phyloP scores from a whole-genome alignment of 1,140 invertebrate species.

The Diachasma alloeum region DNA sequence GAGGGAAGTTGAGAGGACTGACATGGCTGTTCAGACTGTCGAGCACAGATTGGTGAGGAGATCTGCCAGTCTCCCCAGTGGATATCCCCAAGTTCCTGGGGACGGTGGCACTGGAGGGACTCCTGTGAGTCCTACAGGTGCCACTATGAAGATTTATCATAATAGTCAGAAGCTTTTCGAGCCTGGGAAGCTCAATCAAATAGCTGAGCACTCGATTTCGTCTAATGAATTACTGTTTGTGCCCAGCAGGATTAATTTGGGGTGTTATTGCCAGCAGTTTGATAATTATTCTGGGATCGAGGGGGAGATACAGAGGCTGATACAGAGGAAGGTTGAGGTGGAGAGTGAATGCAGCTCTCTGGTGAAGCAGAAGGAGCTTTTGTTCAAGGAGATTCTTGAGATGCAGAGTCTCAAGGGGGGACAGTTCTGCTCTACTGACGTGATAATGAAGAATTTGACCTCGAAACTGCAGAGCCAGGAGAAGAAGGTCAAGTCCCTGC shows the following conservation, averaged over 20 bases:
- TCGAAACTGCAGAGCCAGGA: slow-evolving; percentile 66
- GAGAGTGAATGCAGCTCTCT: slow-evolving; percentile 61
- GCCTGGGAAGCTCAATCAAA: slow-evolving; percentile 33
- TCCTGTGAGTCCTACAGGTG: background rate
- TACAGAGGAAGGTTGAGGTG: slow-evolving; percentile 59
- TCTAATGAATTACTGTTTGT: slow-evolving; percentile 22
- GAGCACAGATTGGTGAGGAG: background rate
- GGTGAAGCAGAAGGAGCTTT: slow-evolving; percentile 61
- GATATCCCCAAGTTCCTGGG: background rate
- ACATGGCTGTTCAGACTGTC: slow-evolving; percentile 12
- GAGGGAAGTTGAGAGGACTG: background rate
- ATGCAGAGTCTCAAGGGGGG: slow-evolving; percentile 50
- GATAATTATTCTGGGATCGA: slow-evolving; percentile 28
- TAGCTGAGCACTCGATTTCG: slow-evolving; percentile 32
- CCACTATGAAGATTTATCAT: slow-evolving; percentile 7
- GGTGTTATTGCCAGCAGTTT: slow-evolving; percentile 33
- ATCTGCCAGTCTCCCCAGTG: background rate
- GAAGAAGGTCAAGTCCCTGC: slow-evolving; percentile 70
- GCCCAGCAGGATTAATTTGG: slow-evolving; percentile 20
- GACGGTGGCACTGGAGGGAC: background rate
- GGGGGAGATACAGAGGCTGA: slow-evolving; percentile 57
- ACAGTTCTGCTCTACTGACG: slow-evolving; percentile 33
- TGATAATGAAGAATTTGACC: slow-evolving; percentile 63
- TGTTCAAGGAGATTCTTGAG: slow-evolving; percentile 64
- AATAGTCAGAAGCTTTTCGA: slow-evolving; percentile 18